Evolutionary conservation across 2,113 vertebrate genomes (phyloP), one percentile per base, ranked within the genome.

Genomic region (Alethe diademata): DNA sequence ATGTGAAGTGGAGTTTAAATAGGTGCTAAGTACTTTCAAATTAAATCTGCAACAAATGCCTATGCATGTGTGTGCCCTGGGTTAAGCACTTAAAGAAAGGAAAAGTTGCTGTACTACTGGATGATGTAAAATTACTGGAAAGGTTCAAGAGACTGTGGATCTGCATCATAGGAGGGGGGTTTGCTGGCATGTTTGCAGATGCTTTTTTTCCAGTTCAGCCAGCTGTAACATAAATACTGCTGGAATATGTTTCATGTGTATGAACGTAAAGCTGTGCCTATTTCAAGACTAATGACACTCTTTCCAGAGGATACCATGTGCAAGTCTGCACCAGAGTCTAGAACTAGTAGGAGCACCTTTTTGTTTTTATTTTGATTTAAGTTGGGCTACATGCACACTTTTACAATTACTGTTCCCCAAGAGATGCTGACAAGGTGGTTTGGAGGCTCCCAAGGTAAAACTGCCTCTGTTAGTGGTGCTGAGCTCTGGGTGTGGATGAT

Each of bases 1-100:
- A 67, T 33, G 36, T 71, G 89, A 72, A 82, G 50, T 61, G 35
- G 56, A 78, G 25, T 79, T 94, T 93, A 95, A 95, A 86, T 78
- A 74, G 48, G 61, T 78, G 86, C 36, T 65, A 91, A 92, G 31
- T 69, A 24, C 57, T 91, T 89, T 75, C 69, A 81, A 74, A 86
- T 17, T 20, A 74, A 94, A 80, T 45, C 69, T 88, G 22, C 71
- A 89, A 65, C 43, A 54, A 95, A 71, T 53, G 75, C 62, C 22
- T 33, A 8, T 23, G 51, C 5, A 3, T 35, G 28, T 92, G 28
- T 12, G 7, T n/a, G 43, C 86, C 64, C 35, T 58, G 74, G 51
- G 64, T 74, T 71, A 84, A 86, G 25, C 57, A 38, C 50, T 85
- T 60, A 43, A 78, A 75, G 40, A 56, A 78, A 88, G 0, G 0